A percentile compares a stretch with the other conserved stretches of the same genome.
Conservation (phyloP, 2,888 invertebrate genomes). For the Hipparchia semele region DNA sequence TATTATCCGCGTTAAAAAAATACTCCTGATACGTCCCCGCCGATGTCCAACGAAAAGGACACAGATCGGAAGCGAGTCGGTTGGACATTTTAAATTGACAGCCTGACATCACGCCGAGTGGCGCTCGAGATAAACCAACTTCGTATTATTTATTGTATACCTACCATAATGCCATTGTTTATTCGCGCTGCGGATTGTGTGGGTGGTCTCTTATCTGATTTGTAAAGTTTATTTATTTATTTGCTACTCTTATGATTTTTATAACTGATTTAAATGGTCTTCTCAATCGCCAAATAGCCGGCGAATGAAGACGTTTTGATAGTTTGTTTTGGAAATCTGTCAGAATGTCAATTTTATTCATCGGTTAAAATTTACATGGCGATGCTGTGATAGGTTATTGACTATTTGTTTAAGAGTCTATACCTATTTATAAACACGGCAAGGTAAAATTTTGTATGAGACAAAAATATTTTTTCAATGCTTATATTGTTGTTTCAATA, state of each 20-base stretch:
- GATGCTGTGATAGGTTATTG: too few relatives aligned
- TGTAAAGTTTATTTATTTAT: background rate
- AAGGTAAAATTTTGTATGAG: too few relatives aligned
- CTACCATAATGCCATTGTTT: conserved; percentile 24
- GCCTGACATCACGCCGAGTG: conserved; percentile 34
- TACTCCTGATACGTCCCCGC: background rate
- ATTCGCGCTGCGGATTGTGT: conserved; percentile 23
- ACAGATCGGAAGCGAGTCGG: conserved; percentile 35
- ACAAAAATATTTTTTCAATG: too few relatives aligned
- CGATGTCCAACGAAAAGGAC: conserved; percentile 31
- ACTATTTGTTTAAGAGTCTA: too few relatives aligned
- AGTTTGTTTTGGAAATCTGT: too few relatives aligned
- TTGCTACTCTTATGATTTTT: background rate
- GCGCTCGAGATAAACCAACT: conserved; percentile 40
- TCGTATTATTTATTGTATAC: conserved; percentile 32
- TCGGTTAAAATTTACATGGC: too few relatives aligned
- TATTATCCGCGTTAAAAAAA: background rate
- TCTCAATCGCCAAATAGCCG: too few relatives aligned
- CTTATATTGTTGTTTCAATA: background rate
- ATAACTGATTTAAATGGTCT: too few relatives aligned
- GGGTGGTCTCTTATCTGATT: conserved; percentile 13
- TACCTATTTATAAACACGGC: too few relatives aligned
- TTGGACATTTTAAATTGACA: conserved; percentile 39
- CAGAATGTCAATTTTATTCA: too few relatives aligned
- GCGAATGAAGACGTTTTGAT: too few relatives aligned